Percentiles rank a stretch among this genome's conserved stretches.
These are phyloP conservation scores for Hetaerina titia DNA, from an alignment of 2,888 invertebrate species.

Conservation along the genomic window DNA sequence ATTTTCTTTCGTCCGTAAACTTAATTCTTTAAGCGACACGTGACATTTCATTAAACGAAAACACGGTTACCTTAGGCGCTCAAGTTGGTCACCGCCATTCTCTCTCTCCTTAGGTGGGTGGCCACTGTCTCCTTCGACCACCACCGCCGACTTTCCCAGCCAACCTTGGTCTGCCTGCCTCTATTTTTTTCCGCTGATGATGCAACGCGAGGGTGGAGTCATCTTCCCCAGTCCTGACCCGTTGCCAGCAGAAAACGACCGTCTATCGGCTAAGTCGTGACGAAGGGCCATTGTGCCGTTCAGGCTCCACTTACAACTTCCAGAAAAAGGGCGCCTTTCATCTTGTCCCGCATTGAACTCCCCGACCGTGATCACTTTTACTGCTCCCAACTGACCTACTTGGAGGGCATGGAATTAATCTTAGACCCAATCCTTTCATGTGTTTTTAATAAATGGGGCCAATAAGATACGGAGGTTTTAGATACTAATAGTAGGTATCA, in stretches of 20 bases:
- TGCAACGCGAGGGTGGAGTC: constrained; percentile 22
- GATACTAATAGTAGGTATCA: no score
- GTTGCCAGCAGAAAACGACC: background rate
- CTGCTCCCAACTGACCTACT: background rate
- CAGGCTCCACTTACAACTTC: constrained; percentile 4
- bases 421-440: background rate
- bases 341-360: background rate
- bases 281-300: background rate
- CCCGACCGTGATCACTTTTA: background rate
- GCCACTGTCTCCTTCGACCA: background rate
- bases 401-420: background rate
- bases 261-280: background rate
- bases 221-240: background rate
- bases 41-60: background rate
- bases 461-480: no score
- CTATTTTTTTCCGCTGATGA: background rate
- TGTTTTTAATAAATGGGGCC: background rate
- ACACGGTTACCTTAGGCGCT: background rate
- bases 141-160: background rate
- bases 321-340: background rate
- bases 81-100: background rate
- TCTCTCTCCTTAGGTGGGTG: background rate
- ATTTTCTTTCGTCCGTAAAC: background rate
- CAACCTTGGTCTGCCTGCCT: background rate
- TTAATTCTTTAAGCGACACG: background rate